Percentiles rank a stretch among this genome's conserved stretches.
Evolutionary conservation across 2,113 vertebrate genomes (phyloP).

Genomic region (Saccopteryx bilineata): DNA sequence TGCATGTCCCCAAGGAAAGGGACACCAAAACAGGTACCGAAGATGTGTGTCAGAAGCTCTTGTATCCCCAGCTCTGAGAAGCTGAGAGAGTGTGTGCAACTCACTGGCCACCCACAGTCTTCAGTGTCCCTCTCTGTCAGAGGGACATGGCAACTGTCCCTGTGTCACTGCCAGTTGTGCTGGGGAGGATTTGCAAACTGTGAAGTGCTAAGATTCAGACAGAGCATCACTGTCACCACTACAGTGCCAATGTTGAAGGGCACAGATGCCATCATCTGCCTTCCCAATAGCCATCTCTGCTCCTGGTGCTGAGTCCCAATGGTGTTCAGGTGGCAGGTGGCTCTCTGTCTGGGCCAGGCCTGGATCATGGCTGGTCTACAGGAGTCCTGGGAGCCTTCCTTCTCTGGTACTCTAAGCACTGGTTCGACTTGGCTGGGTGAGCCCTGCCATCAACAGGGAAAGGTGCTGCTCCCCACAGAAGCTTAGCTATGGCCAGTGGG

Average conservation of each 20-base stretch:
- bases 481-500: neutral
- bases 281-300: neutral
- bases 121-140: neutral
- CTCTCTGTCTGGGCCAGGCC: too few relatives aligned
- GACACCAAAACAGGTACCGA: rapidly evolving
- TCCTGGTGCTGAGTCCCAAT: neutral
- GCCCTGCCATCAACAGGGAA: neutral
- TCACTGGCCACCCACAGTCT: neutral
- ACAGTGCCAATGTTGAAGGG: neutral
- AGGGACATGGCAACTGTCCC: neutral
- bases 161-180: neutral
- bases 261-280: neutral
- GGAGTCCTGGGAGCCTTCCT: too few relatives aligned
- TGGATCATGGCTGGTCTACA: neutral
- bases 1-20: rapidly evolving
- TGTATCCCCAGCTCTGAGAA: neutral
- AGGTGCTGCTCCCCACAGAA: neutral
- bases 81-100: neutral
- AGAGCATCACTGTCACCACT: neutral
- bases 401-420: neutral
- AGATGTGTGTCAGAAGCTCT: rapidly evolving
- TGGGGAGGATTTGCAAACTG: neutral
- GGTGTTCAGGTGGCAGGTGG: neutral
- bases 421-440: neutral
- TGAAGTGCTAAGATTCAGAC: rapidly evolving